phyloP scores from a whole-genome alignment of 2,113 vertebrate species.

The Oxyruncus cristatus region DNA sequence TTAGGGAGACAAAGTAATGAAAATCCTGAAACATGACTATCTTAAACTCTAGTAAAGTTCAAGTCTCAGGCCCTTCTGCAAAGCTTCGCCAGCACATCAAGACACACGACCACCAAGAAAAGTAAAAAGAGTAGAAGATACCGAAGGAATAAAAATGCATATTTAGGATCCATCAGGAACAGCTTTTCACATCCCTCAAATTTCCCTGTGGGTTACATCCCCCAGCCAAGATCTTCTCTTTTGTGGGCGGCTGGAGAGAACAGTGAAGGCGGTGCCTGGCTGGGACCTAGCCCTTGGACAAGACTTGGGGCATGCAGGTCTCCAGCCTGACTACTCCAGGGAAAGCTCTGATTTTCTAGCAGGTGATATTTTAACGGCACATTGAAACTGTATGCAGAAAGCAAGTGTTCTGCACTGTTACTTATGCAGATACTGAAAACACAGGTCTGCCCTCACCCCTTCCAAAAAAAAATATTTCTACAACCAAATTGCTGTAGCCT shows the following conservation, averaged over 20 bases:
- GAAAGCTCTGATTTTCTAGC: not conserved
- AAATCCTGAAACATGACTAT: not conserved
- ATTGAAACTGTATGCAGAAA: not conserved
- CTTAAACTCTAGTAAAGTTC: not conserved
- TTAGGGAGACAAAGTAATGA: not conserved
- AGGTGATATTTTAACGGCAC: not conserved
- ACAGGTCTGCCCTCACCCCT: too few species aligned
- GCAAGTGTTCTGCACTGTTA: not conserved
- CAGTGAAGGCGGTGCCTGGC: accelerated
- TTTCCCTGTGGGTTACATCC: not conserved
- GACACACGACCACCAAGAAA: not conserved
- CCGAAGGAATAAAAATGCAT: not conserved
- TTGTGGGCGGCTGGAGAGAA: not conserved
- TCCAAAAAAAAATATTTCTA: not conserved
- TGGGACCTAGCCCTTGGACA: not conserved
- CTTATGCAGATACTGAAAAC: not conserved
- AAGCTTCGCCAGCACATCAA: not conserved
- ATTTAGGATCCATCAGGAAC: not conserved
- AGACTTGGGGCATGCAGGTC: accelerated
- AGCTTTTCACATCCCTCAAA: not conserved
- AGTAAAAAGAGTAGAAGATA: not conserved
- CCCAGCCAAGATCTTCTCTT: not conserved
- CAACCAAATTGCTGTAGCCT: not conserved
- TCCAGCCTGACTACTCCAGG: not conserved
- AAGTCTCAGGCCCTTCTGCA: not conserved